Evolutionary conservation across 1,140 invertebrate genomes (phyloP).

Genomic region (Bicyclus anynana): DNA sequence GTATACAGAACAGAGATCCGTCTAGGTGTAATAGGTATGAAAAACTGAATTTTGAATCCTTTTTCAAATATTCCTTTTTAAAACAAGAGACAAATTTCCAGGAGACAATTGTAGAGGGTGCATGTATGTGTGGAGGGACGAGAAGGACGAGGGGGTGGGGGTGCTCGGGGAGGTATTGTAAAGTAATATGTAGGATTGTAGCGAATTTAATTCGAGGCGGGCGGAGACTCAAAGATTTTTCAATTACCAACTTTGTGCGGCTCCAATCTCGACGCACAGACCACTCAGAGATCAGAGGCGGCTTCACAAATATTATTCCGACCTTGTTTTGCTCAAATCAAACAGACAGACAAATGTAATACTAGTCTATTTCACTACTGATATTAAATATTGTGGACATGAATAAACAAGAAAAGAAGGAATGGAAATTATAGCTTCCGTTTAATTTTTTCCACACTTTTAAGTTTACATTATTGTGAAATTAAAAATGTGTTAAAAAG

Average conservation of each 20-base stretch:
- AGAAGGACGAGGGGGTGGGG: not conserved
- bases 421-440: too few relatives aligned
- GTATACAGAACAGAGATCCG: too few relatives aligned
- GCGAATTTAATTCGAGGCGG: constrained; percentile 49
- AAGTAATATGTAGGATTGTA: constrained; percentile 39
- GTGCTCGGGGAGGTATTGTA: constrained; percentile 15
- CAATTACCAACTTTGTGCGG: constrained; percentile 75
- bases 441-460: too few relatives aligned
- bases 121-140: not conserved
- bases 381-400: too few relatives aligned
- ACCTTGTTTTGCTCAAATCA: too few relatives aligned
- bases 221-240: constrained; percentile 68
- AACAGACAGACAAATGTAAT: too few relatives aligned
- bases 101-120: not conserved
- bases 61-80: not conserved
- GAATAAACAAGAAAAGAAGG: too few relatives aligned
- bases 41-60: too few relatives aligned
- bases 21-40: too few relatives aligned
- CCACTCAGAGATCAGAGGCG: constrained; percentile 20
- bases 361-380: too few relatives aligned
- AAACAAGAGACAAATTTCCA: not conserved
- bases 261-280: constrained; percentile 63
- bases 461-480: too few relatives aligned
- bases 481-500: too few relatives aligned
- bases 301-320: not conserved